Evolutionary conservation across 2,797 vertebrate genomes (phyloP).

Genomic region (Cynodonichthys magdalenae): DNA sequence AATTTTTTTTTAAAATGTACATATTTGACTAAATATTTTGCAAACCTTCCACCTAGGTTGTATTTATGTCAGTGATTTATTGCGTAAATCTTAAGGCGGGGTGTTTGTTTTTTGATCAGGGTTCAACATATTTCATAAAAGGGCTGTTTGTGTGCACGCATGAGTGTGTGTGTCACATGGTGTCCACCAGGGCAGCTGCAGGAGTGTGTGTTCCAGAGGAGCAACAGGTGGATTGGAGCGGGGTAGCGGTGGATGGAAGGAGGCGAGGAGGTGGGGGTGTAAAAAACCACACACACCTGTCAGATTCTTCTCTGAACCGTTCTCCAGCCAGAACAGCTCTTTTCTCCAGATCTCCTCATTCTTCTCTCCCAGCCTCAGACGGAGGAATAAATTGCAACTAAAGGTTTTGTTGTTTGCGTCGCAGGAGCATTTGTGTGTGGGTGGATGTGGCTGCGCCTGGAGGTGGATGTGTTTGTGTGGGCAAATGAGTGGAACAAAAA

Average conservation of each 20-base stretch:
- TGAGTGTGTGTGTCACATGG: conserved; percentile 24
- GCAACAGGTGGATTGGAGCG: conserved; percentile 77
- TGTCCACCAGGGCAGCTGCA: conserved; percentile 49
- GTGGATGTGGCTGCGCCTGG: conserved; percentile 19
- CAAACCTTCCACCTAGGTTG: too few relatives aligned
- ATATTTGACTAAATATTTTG: too few relatives aligned
- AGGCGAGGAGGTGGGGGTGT: background rate
- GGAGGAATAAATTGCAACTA: conserved; percentile 31
- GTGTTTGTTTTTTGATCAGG: too few relatives aligned
- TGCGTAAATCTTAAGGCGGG: too few relatives aligned
- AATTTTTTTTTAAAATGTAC: too few relatives aligned
- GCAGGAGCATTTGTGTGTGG: conserved; percentile 13
- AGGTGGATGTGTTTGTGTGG: conserved; percentile 49
- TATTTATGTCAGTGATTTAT: too few relatives aligned
- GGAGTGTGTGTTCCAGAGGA: conserved; percentile 55
- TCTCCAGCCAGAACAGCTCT: conserved; percentile 45
- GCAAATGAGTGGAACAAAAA: conserved; percentile 35
- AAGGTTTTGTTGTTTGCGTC: conserved; percentile 28
- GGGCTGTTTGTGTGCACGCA: background rate
- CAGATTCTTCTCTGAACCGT: conserved; percentile 49
- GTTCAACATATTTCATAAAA: too few relatives aligned
- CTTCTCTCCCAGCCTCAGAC: conserved; percentile 26
- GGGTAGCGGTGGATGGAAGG: conserved; percentile 30
- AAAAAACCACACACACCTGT: conserved; percentile 58
- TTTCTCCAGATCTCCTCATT: conserved; percentile 35